Base-by-base conservation (phyloP, 2,113 vertebrate species). In the Aptenodytes forsteri region DNA sequence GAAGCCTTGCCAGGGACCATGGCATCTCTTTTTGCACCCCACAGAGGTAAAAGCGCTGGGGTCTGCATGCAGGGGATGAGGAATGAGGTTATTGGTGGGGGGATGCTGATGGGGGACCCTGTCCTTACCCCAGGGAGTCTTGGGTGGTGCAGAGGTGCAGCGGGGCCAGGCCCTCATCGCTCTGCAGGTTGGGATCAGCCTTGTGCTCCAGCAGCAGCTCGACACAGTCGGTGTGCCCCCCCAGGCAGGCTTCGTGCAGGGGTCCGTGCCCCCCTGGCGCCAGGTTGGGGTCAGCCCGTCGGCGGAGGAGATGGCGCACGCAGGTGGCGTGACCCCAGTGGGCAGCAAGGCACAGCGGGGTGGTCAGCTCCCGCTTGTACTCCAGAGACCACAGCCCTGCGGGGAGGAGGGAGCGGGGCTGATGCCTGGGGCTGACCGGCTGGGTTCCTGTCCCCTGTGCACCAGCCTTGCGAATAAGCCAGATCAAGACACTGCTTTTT, bases 351-450 rank as follows among this genome's bases (percentile, higher is more conserved):
- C 98, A 96, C 78, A 99, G 97, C 0, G 98, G 98, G 9, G 96
- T 98, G 87, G 97, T 98, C 89, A 98, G 94, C 93, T 99, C 98
- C 27, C 36, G 97, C 88, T 97, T 95, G 94, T 98, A 98, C 81
- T 99, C 98, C 96, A 99, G 97, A 1, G 97, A 98, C 98, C 99
- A 99, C 91, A 98, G 97, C 66, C 98, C 99, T 99, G 95, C 1
- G 14, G 81, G 64, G 29, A 52, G 3, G 3, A n/a, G 15, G 27
- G 50, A 73, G 38, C 1, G 1, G 55, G 9, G 5, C 9, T 79
- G 77, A 38, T 2, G 16, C 4, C 9, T 0, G 6, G 67, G 16
- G 1, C 32, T 40, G 78, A 32, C 38, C 10, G 1, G 1, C 20
- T 22, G 56, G 34, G 9, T 14, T 61, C 32, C 93, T 65, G 2